Conservation (phyloP, 2,888 invertebrate species). For the Eupithecia subfuscata region DNA sequence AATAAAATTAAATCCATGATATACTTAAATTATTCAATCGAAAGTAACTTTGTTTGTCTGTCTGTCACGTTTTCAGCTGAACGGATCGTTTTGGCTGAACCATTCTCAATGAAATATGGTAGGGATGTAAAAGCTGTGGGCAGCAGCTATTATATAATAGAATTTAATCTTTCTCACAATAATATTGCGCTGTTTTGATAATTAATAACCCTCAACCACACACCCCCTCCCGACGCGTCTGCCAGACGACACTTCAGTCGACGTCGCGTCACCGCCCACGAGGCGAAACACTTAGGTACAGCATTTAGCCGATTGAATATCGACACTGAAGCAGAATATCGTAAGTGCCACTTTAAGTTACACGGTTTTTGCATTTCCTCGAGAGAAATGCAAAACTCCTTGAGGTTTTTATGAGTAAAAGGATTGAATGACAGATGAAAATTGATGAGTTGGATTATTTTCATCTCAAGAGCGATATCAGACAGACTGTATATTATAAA, state of each 20-base stretch:
- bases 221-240: not conserved
- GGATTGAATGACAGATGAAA: not conserved
- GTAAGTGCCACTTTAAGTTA: slow-evolving; percentile 38
- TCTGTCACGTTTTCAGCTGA: too few relatives aligned
- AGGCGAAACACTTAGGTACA: slow-evolving; percentile 23
- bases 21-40: too few relatives aligned
- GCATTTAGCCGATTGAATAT: slow-evolving; percentile 36
- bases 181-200: not conserved
- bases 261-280: not conserved
- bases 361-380: slow-evolving; percentile 41
- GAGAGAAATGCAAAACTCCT: slow-evolving; percentile 24
- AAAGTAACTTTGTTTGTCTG: too few relatives aligned
- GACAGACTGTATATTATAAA: too few relatives aligned
- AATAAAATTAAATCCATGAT: too few relatives aligned
- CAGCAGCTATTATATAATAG: too few relatives aligned
- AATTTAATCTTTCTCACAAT: not conserved
- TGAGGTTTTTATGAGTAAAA: not conserved
- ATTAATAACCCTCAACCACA: not conserved
- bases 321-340: slow-evolving; percentile 35
- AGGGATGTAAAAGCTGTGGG: too few relatives aligned
- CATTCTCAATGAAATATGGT: too few relatives aligned
- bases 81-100: too few relatives aligned
- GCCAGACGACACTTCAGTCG: not conserved
- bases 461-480: not conserved
- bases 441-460: not conserved